Evolutionary conservation across 2,113 vertebrate species (phyloP).

Genomic region (Leucosticte australis): DNA sequence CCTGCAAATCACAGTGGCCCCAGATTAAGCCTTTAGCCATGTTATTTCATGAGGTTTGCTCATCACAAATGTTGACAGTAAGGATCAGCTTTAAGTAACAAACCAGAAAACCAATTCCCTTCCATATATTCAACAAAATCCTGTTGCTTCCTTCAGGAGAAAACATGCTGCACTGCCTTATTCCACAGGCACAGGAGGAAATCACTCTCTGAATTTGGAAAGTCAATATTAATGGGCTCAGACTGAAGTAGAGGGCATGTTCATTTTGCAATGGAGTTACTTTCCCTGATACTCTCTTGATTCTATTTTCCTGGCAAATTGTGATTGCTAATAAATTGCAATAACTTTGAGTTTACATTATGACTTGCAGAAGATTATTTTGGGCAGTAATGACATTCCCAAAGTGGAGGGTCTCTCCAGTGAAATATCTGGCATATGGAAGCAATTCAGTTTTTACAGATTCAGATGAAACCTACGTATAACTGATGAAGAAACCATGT

Average conservation of each 20-base stretch:
- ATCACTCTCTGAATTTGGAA: constrained; percentile 6
- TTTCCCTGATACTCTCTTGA: background rate
- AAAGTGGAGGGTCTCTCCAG: constrained; percentile 60
- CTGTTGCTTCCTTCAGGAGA: background rate
- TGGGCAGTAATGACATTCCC: constrained; percentile 68
- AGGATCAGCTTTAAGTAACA: constrained; percentile 19
- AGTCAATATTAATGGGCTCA: background rate
- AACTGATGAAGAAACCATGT: constrained; percentile 65
- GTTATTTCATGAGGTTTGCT: background rate
- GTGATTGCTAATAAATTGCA: constrained; percentile 71
- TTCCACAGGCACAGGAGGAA: background rate
- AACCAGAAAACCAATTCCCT: constrained; percentile 20
- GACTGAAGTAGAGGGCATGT: background rate
- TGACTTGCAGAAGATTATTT: constrained; percentile 64
- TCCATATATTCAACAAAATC: background rate
- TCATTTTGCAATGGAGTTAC: constrained; percentile 10
- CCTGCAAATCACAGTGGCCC: background rate
- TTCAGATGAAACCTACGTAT: constrained; percentile 47
- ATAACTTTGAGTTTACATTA: constrained; percentile 68
- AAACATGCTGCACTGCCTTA: background rate
- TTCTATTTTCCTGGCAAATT: constrained; percentile 51
- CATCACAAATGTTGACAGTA: constrained; percentile 25
- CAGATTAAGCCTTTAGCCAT: background rate
- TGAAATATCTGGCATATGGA: constrained; percentile 71
- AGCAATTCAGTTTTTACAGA: constrained; percentile 63